Evolutionary conservation across 2,797 vertebrate genomes (phyloP).

Genomic region (Hozukius guyotensis): DNA sequence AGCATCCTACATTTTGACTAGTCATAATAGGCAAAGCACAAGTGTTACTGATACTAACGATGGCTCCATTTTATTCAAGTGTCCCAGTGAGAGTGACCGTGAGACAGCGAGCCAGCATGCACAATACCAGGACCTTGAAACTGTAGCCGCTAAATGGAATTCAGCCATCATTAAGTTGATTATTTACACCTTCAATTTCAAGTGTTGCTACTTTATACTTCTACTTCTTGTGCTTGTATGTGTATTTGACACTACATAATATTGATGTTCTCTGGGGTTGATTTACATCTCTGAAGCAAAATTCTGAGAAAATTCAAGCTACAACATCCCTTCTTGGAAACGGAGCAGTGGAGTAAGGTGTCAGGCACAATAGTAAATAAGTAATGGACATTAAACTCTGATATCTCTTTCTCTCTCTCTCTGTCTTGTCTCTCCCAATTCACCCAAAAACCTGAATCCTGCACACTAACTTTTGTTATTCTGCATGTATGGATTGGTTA

Average conservation of each 20-base stretch:
- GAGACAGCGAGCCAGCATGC: neutral
- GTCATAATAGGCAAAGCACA: neutral
- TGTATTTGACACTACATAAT: neutral
- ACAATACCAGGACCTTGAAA: neutral
- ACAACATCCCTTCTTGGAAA: slow-evolving; percentile 14
- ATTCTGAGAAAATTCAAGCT: neutral
- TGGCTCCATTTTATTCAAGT: neutral
- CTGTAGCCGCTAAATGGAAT: neutral
- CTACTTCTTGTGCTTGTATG: neutral
- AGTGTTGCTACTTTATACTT: neutral
- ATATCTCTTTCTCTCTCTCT: neutral
- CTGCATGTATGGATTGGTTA: neutral
- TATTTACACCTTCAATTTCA: neutral
- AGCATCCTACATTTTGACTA: neutral
- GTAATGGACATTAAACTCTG: slow-evolving; percentile 60
- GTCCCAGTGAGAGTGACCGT: neutral
- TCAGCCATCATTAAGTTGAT: too few species aligned
- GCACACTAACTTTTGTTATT: neutral
- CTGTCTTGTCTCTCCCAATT: neutral
- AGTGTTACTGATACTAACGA: neutral
- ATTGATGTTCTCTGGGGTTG: neutral
- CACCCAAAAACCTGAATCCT: neutral
- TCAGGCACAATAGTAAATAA: slow-evolving; percentile 63
- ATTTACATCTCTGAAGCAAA: neutral
- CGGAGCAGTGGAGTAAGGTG: slow-evolving; percentile 44